Evolutionary conservation across 2,888 invertebrate species (phyloP).

Genomic region (Pilophorus perplexus): DNA sequence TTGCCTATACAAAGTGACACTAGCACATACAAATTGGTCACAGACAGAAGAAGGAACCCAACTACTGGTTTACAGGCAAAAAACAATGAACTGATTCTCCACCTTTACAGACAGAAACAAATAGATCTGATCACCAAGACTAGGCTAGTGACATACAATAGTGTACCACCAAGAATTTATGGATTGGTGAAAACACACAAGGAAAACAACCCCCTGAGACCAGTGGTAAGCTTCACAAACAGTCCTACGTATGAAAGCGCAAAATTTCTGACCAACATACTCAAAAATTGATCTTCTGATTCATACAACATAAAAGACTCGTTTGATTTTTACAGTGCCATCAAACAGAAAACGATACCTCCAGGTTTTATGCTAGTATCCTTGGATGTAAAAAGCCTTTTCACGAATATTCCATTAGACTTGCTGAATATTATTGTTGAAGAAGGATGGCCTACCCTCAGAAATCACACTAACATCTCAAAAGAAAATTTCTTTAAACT

Average conservation of each 20-base stretch:
- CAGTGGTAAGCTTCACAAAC: conserved; percentile 1
- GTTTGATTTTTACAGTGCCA: background rate
- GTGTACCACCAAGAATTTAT: background rate
- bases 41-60: conserved; percentile 1
- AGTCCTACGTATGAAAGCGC: conserved; percentile 12
- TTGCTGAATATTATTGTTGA: background rate
- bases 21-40: background rate
- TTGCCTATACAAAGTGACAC: background rate
- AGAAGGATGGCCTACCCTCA: background rate
- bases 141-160: conserved; percentile 1
- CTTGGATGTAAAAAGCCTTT: background rate
- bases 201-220: background rate
- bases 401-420: background rate
- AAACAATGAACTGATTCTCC: background rate
- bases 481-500: no score
- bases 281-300: background rate
- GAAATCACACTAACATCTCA: background rate
- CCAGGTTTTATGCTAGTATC: background rate
- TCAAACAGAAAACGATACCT: background rate
- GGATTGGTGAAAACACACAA: background rate
- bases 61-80: background rate
- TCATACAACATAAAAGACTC: background rate
- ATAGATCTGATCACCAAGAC: background rate
- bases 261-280: background rate
- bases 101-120: conserved; percentile 5